Evolutionary conservation across 2,113 vertebrate species (phyloP).

Genomic region (Tor tambroides): DNA sequence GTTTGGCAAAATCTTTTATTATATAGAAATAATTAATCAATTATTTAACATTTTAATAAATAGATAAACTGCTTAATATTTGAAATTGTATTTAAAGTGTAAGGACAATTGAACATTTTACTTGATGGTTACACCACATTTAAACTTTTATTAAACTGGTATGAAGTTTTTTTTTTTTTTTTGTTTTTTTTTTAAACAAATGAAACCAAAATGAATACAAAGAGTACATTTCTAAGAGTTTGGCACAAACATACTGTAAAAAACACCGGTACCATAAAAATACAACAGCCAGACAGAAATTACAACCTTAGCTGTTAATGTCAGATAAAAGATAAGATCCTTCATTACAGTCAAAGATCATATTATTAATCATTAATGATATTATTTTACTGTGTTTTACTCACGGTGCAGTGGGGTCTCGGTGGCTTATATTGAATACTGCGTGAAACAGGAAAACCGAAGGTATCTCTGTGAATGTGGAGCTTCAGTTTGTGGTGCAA

Average conservation of each 20-base stretch:
- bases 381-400: constrained; percentile 54
- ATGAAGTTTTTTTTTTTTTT: too few relatives aligned
- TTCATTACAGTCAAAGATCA: background rate
- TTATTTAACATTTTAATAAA: background rate
- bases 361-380: background rate
- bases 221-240: background rate
- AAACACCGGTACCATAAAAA: background rate
- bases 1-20: background rate
- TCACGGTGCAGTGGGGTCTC: constrained; percentile 60
- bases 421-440: constrained; percentile 42
- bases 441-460: constrained; percentile 23
- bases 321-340: background rate
- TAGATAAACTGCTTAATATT: background rate
- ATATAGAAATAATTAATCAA: background rate
- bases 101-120: background rate
- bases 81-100: background rate
- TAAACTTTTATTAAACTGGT: too few relatives aligned
- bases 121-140: background rate
- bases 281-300: background rate
- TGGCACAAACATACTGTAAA: background rate
- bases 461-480: constrained; percentile 34
- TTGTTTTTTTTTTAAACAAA: too few relatives aligned
- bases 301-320: background rate
- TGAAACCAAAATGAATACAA: too few relatives aligned
- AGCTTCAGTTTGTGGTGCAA: constrained; percentile 1